Evolutionary conservation across 1,140 invertebrate species (phyloP), one percentile per base, ranked within the genome.

Genomic region (Pogonus chalceus): DNA sequence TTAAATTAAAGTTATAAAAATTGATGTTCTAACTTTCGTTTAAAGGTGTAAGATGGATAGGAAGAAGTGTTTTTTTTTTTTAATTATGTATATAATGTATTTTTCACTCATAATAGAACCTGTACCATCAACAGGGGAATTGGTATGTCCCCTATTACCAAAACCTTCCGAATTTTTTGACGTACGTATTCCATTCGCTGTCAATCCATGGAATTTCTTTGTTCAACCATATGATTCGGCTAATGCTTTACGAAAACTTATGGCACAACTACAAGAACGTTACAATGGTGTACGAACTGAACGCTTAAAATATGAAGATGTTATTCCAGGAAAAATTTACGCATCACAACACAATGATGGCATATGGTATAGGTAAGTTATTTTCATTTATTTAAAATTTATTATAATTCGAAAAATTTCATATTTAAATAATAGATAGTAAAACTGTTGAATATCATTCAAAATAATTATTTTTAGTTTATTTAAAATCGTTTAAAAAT

Each of bases 171-270:
- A 58, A 2, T 67, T 58, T 54, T 68, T 65, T 23, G 60, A 67
- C 37, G 63, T 69, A 9, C 57, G 57, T 23, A 55, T 70, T 12
- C 62, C 67, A 0, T 60, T 60, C 37, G 66, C 68, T 2, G 66
- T 70, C 12, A 68, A 63, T 56, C 68, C 68, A 1, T 68, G 62
- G 60, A 70, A 69, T 59, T 70, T 69, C 48, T 68, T 67, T 26
- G 58, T 64, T 0, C 68, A 70, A 53, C 68, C 68, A 0, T 56
- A 62, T 4, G 56, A 58, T 16, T 60, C 62, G 0, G 20, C 51
- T 12, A 20, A 35, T 7, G 49, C 65, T 21, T 49, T 69, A 3
- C 31, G 57, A 14, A 37, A 58, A 39, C 35, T 70, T 52, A 69
- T 69, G 68, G 31, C 22, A 0, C 26, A 53, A 1, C 39, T 70